Evolutionary conservation across 1,140 invertebrate species (phyloP), one percentile per base, ranked within the genome.

Genomic region (Rhizoglyphus robini): DNA sequence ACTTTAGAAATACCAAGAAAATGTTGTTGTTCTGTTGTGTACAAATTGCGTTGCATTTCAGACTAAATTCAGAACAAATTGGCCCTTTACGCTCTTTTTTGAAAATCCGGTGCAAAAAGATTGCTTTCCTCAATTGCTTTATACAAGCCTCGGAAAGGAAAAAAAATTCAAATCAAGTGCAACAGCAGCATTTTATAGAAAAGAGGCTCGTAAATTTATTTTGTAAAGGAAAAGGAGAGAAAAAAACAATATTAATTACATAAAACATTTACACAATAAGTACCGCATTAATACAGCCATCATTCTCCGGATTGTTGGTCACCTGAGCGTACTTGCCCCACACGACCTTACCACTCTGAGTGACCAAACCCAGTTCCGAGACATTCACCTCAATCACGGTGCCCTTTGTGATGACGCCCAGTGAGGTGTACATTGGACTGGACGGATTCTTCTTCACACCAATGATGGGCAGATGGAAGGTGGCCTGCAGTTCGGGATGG

Each of bases 261-360:
- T 41, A 41, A 41, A 41, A 41, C 36, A 4, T 8, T 86, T 85
- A 99, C 69, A 98, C 88, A 73, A 99, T 81, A 54, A 99, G 79
- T 66, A 99, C 89, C 75, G 95, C 94, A 84, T 99, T 99, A 54
- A 99, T 96, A 75, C 95, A 98, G 31, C 96, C 96, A 84, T 99
- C 96, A 80, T 99, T 99, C 77, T 99, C 96, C 5, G 96, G 96
- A 79, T 98, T 94, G 76, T 99, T 99, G 0, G 95, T 97, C 18
- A 99, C 94, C 77, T 99, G 96, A 0, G 96, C 96, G 79, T 96
- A 99, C 83, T 99, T 99, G 69, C 95, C 96, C 96, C 96, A 99
- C 1, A 99, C 90, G 67, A 99, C 93, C 85, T 99, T 99, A 65
- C 96, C 96, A 36, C 88, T 88, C 76, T 97, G 93, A 11, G 96